Evolutionary conservation across 2,797 vertebrate genomes (phyloP).

Genomic region (Takifugu rubripes): DNA sequence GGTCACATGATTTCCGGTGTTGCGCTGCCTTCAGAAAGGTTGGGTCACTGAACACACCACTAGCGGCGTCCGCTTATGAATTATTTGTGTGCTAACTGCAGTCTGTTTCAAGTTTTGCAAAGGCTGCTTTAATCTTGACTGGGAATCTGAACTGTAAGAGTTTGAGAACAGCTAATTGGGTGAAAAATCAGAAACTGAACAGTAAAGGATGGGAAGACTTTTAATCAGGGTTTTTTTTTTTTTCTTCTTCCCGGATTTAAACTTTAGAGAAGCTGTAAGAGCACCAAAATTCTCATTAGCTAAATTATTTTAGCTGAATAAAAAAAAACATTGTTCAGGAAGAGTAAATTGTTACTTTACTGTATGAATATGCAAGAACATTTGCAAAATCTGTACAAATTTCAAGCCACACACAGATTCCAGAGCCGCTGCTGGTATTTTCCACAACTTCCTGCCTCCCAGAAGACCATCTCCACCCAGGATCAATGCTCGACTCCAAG

Average conservation of each 20-base stretch:
- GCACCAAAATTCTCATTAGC: neutral
- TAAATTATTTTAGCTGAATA: neutral
- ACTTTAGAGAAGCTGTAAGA: slow-evolving; percentile 9
- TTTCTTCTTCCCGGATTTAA: slow-evolving; percentile 6
- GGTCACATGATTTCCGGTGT: slow-evolving; percentile 1
- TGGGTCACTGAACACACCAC: neutral
- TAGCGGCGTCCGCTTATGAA: slow-evolving; percentile 57
- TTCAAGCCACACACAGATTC: slow-evolving; percentile 24
- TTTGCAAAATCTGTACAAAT: slow-evolving; percentile 3
- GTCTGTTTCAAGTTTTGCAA: slow-evolving; percentile 40
- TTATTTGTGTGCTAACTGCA: slow-evolving; percentile 62
- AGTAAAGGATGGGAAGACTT: slow-evolving; percentile 29
- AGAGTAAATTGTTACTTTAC: no score
- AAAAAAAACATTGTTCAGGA: neutral
- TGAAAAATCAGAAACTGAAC: slow-evolving; percentile 39
- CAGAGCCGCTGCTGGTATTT: slow-evolving; percentile 28
- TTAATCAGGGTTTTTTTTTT: slow-evolving; percentile 25
- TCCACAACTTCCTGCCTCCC: slow-evolving; percentile 38
- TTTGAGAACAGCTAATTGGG: slow-evolving; percentile 41
- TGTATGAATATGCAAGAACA: neutral
- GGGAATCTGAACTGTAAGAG: slow-evolving; percentile 32
- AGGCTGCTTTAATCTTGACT: slow-evolving; percentile 38
- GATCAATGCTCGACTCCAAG: slow-evolving; percentile 66
- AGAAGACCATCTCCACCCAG: slow-evolving; percentile 39
- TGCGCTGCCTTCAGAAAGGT: no score